Conservation (phyloP, 2,888 invertebrate species). For the Nineta flava region DNA sequence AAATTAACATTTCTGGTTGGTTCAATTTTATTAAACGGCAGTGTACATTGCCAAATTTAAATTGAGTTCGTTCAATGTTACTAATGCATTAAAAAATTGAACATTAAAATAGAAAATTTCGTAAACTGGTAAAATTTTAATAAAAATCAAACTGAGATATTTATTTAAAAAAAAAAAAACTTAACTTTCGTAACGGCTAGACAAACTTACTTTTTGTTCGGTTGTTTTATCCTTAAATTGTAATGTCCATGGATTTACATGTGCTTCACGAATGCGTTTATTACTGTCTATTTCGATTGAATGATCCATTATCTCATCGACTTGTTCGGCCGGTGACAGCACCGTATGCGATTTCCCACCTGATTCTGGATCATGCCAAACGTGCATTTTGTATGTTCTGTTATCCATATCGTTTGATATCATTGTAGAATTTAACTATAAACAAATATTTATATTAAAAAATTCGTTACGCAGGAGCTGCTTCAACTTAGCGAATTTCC, state of each 20-base stretch:
- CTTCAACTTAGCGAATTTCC: no score
- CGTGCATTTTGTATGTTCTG: not conserved
- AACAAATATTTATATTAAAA: not conserved
- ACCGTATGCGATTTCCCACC: not conserved
- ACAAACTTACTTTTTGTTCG: constrained; percentile 54
- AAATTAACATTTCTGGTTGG: no score
- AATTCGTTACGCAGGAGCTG: no score
- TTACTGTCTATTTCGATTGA: constrained; percentile 82
- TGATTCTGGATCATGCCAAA: not conserved
- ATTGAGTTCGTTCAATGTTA: no score
- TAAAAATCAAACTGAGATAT: not conserved
- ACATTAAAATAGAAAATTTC: not conserved
- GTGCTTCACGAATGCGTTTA: constrained; percentile 70
- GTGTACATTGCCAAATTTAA: no score
- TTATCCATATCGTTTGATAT: not conserved
- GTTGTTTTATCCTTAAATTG: constrained; percentile 68
- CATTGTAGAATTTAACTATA: not conserved
- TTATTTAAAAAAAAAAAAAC: no score
- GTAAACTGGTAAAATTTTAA: not conserved
- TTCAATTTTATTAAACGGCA: no score
- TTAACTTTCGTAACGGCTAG: no score
- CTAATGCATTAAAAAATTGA: not conserved
- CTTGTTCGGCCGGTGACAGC: constrained; percentile 30
- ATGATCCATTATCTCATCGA: constrained; percentile 68
- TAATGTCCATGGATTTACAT: constrained; percentile 75